Conservation (phyloP, 2,113 vertebrate genomes). For the Halichoerus grypus region DNA sequence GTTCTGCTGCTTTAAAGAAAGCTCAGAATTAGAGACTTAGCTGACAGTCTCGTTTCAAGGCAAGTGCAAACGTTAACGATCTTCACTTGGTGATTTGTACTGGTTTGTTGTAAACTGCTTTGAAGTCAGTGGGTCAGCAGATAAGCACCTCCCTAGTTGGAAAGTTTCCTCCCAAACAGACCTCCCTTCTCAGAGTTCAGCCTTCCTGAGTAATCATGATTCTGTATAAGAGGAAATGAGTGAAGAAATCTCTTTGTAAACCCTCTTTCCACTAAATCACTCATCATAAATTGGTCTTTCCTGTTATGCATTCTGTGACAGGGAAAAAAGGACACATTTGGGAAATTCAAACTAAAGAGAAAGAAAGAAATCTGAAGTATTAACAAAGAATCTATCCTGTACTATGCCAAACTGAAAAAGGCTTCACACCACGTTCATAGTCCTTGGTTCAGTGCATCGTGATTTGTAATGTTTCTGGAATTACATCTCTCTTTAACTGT, state of each 20-base stretch:
- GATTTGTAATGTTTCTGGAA: neutral
- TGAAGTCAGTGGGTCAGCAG: slow-evolving; percentile 27
- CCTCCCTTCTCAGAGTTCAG: slow-evolving; percentile 22
- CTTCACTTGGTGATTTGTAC: neutral
- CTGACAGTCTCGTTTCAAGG: neutral
- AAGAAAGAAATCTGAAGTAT: neutral
- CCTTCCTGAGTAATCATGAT: slow-evolving; percentile 65
- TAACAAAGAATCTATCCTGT: neutral
- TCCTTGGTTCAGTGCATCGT: neutral
- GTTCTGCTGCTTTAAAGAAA: neutral
- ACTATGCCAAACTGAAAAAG: neutral
- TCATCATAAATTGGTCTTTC: slow-evolving; percentile 57
- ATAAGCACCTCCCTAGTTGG: slow-evolving; percentile 42
- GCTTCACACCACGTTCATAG: neutral
- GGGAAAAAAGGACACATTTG: slow-evolving; percentile 25
- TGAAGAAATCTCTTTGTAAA: slow-evolving; percentile 52
- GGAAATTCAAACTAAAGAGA: neutral
- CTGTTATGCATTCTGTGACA: slow-evolving; percentile 49
- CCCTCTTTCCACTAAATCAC: slow-evolving; percentile 13
- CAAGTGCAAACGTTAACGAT: neutral
- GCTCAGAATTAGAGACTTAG: neutral
- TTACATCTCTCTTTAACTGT: neutral
- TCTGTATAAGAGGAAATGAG: slow-evolving; percentile 51
- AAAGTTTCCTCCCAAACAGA: slow-evolving; percentile 68
- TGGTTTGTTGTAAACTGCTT: neutral